These are phyloP conservation scores for Pegoplata infirma DNA, from an alignment of 2,888 invertebrate species.

Conservation along the genomic window DNA sequence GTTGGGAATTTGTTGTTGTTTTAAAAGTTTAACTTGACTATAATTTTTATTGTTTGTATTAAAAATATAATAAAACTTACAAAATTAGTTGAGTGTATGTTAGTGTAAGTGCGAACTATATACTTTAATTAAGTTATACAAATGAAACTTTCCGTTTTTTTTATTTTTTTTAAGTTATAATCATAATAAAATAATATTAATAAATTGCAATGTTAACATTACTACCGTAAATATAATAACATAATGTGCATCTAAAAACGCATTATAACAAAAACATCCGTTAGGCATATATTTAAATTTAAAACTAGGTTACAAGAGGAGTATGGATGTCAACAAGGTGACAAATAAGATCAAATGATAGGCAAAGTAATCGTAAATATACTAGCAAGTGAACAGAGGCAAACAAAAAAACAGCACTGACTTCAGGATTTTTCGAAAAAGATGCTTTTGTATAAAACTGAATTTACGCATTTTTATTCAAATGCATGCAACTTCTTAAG, in stretches of 20 bases:
- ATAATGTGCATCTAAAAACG: not conserved
- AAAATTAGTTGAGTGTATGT: too few relatives aligned
- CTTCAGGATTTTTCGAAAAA: too few relatives aligned
- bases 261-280: conserved; percentile 47
- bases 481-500: too few relatives aligned
- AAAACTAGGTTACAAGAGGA: conserved; percentile 44
- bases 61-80: too few relatives aligned
- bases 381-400: not conserved
- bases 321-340: conserved; percentile 7
- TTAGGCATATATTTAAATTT: not conserved
- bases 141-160: conserved; percentile 50
- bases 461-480: too few relatives aligned
- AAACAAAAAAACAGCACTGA: not conserved
- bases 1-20: too few relatives aligned
- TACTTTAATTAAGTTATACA: conserved; percentile 5
- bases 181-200: not conserved
- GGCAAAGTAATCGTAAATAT: not conserved
- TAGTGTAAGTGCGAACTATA: too few relatives aligned
- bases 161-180: conserved; percentile 2
- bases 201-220: not conserved
- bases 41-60: too few relatives aligned
- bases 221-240: not conserved
- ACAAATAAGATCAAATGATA: conserved; percentile 2
- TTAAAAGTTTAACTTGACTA: too few relatives aligned
- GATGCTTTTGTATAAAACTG: too few relatives aligned